Percentiles rank a stretch among this genome's conserved stretches.
Evolutionary conservation across 1,140 invertebrate species (phyloP).

Genomic region (Macrosteles quadrilineatus): DNA sequence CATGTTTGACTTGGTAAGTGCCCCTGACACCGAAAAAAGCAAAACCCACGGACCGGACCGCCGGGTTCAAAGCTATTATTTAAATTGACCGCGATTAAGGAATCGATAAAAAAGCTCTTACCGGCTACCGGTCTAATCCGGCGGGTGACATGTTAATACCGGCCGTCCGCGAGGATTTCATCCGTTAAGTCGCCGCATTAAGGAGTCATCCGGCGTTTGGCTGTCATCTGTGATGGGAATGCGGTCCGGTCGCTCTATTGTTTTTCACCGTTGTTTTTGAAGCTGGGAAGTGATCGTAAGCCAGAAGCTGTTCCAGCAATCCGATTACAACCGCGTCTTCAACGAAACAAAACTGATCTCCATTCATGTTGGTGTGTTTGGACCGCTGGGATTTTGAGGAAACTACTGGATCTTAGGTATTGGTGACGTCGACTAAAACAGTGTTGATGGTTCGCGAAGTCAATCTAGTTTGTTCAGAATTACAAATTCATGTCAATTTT

Average conservation of each 20-base stretch:
- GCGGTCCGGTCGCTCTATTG: background rate
- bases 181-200: constrained; percentile 12
- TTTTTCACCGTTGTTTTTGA: background rate
- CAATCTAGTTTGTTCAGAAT: no score
- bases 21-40: constrained; percentile 13
- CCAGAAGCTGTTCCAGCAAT: background rate
- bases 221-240: background rate
- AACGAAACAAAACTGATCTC: no score
- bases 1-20: constrained; percentile 25
- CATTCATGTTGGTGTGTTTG: no score
- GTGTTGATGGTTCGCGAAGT: no score
- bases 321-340: constrained; percentile 11
- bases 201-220: background rate
- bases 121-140: constrained; percentile 20
- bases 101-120: constrained; percentile 27
- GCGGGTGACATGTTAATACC: constrained; percentile 22
- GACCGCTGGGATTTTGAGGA: no score
- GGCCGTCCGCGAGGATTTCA: constrained; percentile 19
- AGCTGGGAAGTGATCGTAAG: background rate
- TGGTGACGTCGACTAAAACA: no score
- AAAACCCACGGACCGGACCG: background rate
- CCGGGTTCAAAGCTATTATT: constrained; percentile 19
- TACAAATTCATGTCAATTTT: no score
- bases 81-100: constrained; percentile 26
- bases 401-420: no score